These are phyloP conservation scores for Cyprinodon diabolis DNA, from an alignment of 2,797 vertebrate species.

Conservation along the genomic window DNA sequence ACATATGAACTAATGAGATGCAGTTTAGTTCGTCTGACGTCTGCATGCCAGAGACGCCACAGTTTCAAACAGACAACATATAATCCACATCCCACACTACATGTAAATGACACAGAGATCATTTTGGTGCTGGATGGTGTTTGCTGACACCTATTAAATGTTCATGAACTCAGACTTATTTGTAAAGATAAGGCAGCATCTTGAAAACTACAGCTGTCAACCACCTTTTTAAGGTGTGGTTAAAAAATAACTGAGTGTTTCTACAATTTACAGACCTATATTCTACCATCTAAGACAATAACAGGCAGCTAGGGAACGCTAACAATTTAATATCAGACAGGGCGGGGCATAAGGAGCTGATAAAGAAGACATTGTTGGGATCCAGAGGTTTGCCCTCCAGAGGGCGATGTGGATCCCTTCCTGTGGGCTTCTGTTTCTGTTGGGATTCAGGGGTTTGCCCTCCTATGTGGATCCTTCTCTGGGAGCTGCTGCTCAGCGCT, in stretches of 20 bases:
- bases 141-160: background rate
- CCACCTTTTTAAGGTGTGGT: background rate
- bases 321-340: no score
- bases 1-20: constrained; percentile 53
- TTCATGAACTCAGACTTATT: background rate
- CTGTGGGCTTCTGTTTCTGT: no score
- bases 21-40: constrained; percentile 31
- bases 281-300: background rate
- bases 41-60: constrained; percentile 13
- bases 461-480: no score
- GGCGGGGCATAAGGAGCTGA: no score
- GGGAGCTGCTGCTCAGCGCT: no score
- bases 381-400: no score
- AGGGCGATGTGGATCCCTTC: no score
- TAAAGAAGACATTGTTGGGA: no score
- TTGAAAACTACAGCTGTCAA: background rate
- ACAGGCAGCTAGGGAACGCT: no score
- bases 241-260: background rate
- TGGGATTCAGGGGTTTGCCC: no score
- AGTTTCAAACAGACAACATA: constrained; percentile 14
- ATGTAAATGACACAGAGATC: background rate
- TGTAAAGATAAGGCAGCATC: background rate
- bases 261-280: background rate
- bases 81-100: constrained; percentile 14
- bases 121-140: background rate